These are phyloP conservation scores for Synergus japonicus DNA, from an alignment of 2,888 invertebrate species.

Conservation along the genomic window DNA sequence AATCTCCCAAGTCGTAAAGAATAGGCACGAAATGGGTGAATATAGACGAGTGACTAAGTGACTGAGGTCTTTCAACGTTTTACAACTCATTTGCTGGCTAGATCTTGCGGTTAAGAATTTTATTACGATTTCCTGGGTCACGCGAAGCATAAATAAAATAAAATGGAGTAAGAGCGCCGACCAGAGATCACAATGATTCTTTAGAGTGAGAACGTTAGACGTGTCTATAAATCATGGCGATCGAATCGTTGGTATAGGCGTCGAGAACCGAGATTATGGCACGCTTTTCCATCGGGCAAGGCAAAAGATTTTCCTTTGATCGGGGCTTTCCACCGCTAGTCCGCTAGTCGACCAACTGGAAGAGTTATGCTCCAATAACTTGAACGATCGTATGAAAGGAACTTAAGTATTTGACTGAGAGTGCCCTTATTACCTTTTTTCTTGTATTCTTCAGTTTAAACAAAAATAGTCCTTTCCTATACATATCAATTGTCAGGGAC, in stretches of 20 bases:
- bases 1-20: background rate
- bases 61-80: conserved; percentile 54
- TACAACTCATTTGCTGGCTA: conserved; percentile 67
- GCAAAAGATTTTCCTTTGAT: conserved; percentile 18
- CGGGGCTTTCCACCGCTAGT: conserved; percentile 7
- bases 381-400: conserved; percentile 2
- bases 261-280: conserved; percentile 30
- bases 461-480: background rate
- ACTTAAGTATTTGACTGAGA: conserved; percentile 24
- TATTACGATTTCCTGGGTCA: conserved; percentile 62
- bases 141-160: conserved; percentile 64
- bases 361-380: conserved; percentile 18
- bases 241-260: conserved; percentile 49
- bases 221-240: conserved; percentile 52
- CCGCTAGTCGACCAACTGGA: background rate
- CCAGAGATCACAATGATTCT: conserved; percentile 61
- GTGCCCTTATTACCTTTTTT: conserved; percentile 12
- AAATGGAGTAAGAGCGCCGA: conserved; percentile 59
- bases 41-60: background rate
- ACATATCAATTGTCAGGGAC: too few species aligned
- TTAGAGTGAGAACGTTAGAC: conserved; percentile 49
- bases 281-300: background rate
- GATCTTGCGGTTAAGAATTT: conserved; percentile 52
- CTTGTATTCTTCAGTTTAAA: background rate
- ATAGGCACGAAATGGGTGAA: background rate